phyloP scores from a whole-genome alignment of 1,140 invertebrate genomes.

The Drosophila ercepeae region DNA sequence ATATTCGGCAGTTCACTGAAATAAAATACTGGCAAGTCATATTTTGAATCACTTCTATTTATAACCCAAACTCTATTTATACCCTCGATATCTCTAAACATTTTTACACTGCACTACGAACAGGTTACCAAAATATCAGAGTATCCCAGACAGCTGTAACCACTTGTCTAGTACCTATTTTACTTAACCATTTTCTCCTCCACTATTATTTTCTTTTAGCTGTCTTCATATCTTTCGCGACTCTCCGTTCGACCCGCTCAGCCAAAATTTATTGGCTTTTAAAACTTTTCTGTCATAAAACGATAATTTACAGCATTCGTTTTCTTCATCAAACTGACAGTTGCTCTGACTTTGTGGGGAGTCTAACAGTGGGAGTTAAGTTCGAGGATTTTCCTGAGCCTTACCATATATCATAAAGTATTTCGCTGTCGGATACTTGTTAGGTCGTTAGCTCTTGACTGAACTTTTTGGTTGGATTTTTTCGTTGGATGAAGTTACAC shows the following conservation, averaged over 20 bases:
- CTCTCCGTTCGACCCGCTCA: constrained; percentile 24
- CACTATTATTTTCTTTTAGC: constrained; percentile 15
- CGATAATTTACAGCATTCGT: constrained; percentile 79
- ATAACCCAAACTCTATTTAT: background rate
- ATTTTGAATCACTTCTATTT: background rate
- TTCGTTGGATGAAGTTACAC: constrained; percentile 33
- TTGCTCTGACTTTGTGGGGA: constrained; percentile 33
- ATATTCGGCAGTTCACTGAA: constrained; percentile 34
- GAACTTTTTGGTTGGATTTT: constrained; percentile 31
- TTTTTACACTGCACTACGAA: constrained; percentile 9
- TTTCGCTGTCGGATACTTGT: constrained; percentile 37
- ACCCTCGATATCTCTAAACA: background rate
- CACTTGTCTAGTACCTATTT: constrained; percentile 19
- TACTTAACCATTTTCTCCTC: constrained; percentile 9
- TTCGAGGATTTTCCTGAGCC: constrained; percentile 16
- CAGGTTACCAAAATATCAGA: background rate
- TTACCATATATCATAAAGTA: constrained; percentile 19
- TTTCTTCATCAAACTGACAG: constrained; percentile 66
- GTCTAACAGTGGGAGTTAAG: constrained; percentile 11
- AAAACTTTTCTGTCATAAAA: constrained; percentile 77
- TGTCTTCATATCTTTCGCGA: constrained; percentile 15
- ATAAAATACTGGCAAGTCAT: background rate
- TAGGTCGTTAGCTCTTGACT: constrained; percentile 47
- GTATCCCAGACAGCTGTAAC: background rate
- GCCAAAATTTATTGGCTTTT: constrained; percentile 72